Conservation (phyloP, 2,888 invertebrate species). For the Gonocerus acuteangulatus region DNA sequence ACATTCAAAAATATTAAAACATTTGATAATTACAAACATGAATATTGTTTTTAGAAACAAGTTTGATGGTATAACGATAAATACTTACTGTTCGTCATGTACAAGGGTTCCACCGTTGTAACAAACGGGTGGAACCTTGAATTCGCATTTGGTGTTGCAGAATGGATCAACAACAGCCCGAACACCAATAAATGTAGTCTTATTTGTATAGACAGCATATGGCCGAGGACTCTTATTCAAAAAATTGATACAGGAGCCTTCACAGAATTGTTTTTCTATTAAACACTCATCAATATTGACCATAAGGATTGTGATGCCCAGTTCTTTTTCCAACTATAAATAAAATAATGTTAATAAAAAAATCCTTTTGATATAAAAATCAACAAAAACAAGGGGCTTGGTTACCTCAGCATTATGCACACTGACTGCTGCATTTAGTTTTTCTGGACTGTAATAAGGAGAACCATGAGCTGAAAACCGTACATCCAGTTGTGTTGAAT, state of each 20-base stretch:
- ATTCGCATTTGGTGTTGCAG: constrained; percentile 60
- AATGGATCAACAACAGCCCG: constrained; percentile 71
- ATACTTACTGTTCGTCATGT: constrained; percentile 31
- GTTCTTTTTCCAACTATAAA: constrained; percentile 57
- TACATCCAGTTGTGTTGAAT: constrained; percentile 62
- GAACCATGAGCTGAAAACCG: constrained; percentile 90
- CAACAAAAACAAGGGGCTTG: not conserved
- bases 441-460: constrained; percentile 82
- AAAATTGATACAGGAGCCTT: constrained; percentile 69
- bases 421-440: constrained; percentile 75
- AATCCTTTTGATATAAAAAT: not conserved
- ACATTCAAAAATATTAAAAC: too few species aligned
- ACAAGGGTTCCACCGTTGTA: constrained; percentile 64
- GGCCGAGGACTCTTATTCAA: constrained; percentile 66
- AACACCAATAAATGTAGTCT: constrained; percentile 89
- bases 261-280: constrained; percentile 61
- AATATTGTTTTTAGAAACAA: too few species aligned
- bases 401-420: constrained; percentile 59
- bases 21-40: too few species aligned
- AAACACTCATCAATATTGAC: constrained; percentile 87
- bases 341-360: not conserved
- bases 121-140: constrained; percentile 47
- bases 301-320: constrained; percentile 70
- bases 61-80: too few species aligned
- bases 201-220: constrained; percentile 82